Conservation (phyloP, 2,888 invertebrate genomes). For the Orchesella flavescens region DNA sequence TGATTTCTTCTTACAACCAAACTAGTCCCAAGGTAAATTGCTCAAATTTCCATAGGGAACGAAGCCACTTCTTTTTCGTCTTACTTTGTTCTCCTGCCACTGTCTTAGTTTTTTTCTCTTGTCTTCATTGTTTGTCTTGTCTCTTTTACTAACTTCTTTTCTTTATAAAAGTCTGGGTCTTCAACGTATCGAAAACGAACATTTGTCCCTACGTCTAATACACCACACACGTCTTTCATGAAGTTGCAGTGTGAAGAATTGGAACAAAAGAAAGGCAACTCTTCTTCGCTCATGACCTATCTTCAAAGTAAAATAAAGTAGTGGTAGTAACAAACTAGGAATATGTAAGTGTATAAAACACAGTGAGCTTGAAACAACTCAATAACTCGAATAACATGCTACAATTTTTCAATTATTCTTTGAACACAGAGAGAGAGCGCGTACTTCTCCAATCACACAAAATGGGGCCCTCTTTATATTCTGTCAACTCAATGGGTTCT, state of each 20-base stretch:
- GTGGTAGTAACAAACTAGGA: background rate
- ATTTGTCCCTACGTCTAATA: background rate
- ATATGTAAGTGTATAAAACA: no score
- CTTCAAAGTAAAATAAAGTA: background rate
- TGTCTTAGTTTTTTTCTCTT: background rate
- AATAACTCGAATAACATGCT: background rate
- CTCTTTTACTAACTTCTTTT: conserved; percentile 41
- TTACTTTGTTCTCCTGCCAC: conserved; percentile 26
- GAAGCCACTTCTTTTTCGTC: conserved; percentile 53
- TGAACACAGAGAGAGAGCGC: background rate
- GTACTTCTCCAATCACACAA: no score
- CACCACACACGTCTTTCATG: background rate
- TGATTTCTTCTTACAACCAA: conserved; percentile 53
- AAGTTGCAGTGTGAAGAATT: background rate
- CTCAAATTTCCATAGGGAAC: conserved; percentile 62
- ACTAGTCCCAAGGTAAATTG: conserved; percentile 61
- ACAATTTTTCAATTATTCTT: background rate
- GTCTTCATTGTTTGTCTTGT: conserved; percentile 48
- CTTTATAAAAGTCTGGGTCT: conserved; percentile 11
- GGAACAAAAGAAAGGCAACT: background rate
- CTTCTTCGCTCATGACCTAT: background rate
- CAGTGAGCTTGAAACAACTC: no score
- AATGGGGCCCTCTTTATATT: no score
- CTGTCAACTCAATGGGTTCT: no score
- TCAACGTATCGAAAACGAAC: background rate